Conservation (phyloP, 2,113 vertebrate genomes). For the Rostratula benghalensis region DNA sequence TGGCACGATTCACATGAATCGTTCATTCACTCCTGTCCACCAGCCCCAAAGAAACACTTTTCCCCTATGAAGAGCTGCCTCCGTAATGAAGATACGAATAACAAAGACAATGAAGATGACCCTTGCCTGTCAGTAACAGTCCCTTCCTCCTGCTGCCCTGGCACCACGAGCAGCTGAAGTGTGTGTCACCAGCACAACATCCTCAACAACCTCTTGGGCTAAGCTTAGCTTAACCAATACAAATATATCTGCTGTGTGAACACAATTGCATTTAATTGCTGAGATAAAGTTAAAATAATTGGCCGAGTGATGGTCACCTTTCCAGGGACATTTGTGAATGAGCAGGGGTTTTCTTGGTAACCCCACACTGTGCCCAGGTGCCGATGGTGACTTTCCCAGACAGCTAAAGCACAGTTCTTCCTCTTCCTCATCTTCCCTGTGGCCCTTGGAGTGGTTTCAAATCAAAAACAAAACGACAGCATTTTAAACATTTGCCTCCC, state of each 20-base stretch:
- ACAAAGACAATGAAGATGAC: background rate
- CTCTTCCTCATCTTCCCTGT: background rate
- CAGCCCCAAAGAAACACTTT: background rate
- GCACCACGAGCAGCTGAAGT: background rate
- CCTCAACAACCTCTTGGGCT: background rate
- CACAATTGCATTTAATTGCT: background rate
- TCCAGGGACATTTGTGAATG: background rate
- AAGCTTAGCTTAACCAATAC: background rate
- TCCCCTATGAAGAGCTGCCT: background rate
- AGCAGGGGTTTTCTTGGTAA: background rate
- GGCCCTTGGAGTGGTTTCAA: slow-evolving; percentile 6
- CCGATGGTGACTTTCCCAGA: background rate
- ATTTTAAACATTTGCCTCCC: background rate
- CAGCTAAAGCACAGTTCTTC: background rate
- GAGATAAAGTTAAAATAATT: background rate
- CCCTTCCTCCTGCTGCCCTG: background rate
- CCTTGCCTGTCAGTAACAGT: background rate
- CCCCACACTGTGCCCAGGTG: background rate
- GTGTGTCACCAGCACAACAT: background rate
- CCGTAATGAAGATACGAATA: background rate
- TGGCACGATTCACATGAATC: background rate
- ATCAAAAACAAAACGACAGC: background rate
- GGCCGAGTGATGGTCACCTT: background rate
- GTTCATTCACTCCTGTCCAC: background rate
- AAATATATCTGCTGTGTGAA: background rate